phyloP scores from a whole-genome alignment of 2,113 vertebrate genomes.

The Pelodiscus sinensis region DNA sequence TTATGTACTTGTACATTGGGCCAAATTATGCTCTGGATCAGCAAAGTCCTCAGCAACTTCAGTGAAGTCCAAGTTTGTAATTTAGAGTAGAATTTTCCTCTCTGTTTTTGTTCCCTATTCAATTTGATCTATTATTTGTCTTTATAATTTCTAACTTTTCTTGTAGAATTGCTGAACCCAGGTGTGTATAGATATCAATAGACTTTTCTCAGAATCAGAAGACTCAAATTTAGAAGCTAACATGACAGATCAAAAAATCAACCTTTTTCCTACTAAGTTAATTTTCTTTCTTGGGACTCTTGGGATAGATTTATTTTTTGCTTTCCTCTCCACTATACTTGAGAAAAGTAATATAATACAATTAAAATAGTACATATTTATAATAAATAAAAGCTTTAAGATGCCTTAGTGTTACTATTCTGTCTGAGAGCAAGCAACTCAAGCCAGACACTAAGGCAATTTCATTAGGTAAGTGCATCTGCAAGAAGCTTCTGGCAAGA shows the following conservation, averaged over 20 bases:
- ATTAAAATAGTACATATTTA: constrained; percentile 14
- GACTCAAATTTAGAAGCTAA: neutral
- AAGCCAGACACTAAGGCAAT: constrained; percentile 28
- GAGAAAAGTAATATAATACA: constrained; percentile 14
- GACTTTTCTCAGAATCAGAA: neutral
- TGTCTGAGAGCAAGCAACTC: neutral
- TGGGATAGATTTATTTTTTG: constrained; percentile 26
- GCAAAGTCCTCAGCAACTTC: neutral
- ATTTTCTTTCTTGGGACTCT: constrained; percentile 5
- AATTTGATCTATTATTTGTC: neutral
- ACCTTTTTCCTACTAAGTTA: neutral
- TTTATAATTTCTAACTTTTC: neutral
- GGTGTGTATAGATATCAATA: neutral
- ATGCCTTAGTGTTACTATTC: constrained; percentile 12
- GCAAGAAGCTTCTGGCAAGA: constrained; percentile 63
- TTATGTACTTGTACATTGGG: neutral
- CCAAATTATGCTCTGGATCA: neutral
- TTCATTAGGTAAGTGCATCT: constrained; percentile 68
- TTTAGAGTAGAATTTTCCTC: neutral
- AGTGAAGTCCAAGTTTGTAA: neutral
- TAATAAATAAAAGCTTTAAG: constrained; percentile 27
- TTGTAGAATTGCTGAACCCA: neutral
- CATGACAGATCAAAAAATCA: neutral
- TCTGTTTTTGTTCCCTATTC: neutral
- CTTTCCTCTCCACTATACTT: neutral